Percentiles rank a stretch among this genome's conserved stretches.
Conservation (phyloP, 2,113 vertebrate species). For the Myrmecobius fasciatus region DNA sequence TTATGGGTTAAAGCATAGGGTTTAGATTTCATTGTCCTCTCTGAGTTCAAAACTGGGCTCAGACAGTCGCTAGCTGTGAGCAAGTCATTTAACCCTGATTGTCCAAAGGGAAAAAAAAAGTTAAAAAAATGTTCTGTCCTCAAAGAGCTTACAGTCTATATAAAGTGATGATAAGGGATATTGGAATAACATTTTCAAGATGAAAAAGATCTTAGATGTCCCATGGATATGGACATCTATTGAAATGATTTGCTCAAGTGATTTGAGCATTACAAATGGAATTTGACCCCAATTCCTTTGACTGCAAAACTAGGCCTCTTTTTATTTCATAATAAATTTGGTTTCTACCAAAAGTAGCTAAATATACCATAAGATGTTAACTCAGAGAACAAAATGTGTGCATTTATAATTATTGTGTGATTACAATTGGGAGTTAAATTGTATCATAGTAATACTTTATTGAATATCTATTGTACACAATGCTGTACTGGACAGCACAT, state of each 20-base stretch:
- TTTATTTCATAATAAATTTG: not conserved
- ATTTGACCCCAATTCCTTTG: not conserved
- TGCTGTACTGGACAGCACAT: not conserved
- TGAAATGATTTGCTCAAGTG: not conserved
- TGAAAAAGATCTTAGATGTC: not conserved
- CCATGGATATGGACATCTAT: not conserved
- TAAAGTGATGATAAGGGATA: not conserved
- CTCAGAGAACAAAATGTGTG: not conserved
- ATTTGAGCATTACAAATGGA: not conserved
- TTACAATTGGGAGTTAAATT: not conserved
- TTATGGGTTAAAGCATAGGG: not conserved
- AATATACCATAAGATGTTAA: not conserved
- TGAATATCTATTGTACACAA: not conserved
- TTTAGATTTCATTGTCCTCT: not conserved
- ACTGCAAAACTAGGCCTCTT: not conserved
- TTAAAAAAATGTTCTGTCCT: not conserved
- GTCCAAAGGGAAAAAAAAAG: no score
- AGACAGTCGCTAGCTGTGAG: not conserved
- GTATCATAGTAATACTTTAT: not conserved
- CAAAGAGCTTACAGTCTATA: not conserved
- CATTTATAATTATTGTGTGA: not conserved
- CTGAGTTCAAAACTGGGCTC: not conserved
- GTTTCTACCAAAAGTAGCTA: not conserved
- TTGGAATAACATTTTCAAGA: not conserved
- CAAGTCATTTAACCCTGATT: no score